Base-by-base conservation (phyloP, 2,888 invertebrate genomes). In the Chamaedrilus cognettii region DNA sequence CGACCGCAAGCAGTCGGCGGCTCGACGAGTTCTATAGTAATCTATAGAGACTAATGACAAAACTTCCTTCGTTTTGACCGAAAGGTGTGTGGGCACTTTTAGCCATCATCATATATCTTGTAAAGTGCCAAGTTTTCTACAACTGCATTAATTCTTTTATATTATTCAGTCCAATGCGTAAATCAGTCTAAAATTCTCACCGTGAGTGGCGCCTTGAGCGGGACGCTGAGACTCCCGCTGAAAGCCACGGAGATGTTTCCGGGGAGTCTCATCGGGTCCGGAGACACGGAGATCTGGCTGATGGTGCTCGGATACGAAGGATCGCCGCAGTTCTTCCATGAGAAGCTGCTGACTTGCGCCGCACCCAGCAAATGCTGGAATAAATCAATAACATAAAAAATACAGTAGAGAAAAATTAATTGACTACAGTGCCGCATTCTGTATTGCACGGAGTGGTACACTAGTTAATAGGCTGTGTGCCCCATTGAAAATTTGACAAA, bases 221-320 rank as follows among this genome's bases (percentile, higher is more conserved):
- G n/a, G 19, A 52, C 52, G n/a, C 50, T 60, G 26, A 70, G 35
- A 26, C 49, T 31, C 23, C 61, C 74, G n/a, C 26, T 30, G 26
- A 56, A 30, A 31, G 52, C 52, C 33, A 68, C 26, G 15, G 65
- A 62, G 11, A 70, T 50, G 32, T 72, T 74, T 35, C 72, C 72
- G 26, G 73, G 72, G 42, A 74, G 42, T 11, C 58, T 59, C 3
- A 74, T 19, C 23, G 73, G 73, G 60, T 74, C 72, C 5, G 74
- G 74, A 28, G 52, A 31, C n/a, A 74, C 11, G 42, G 51, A 5
- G 28, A 74, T 58, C 1, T 51, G 58, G 26, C 66, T 65, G 15
- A 74, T 15, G 33, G 68, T 49, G 33, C 72, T 34, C 11, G 67
- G 64, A 55, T 69, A 59, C 26, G 26, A n/a, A 11, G 60, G 7